phyloP scores from a whole-genome alignment of 2,113 vertebrate species.

The Stigmatopora argus region DNA sequence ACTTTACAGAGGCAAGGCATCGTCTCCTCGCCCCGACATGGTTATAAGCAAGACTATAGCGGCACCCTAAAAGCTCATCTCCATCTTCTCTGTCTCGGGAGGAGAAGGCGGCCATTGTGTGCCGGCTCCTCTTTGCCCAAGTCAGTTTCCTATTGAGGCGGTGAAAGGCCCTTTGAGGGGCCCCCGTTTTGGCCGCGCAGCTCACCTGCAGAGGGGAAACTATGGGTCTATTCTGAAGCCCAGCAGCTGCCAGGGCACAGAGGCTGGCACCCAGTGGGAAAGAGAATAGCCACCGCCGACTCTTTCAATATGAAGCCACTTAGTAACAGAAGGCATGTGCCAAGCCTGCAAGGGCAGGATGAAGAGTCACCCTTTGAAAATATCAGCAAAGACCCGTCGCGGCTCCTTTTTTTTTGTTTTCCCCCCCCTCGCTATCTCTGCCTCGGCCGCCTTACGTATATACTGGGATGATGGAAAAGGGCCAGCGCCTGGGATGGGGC shows the following conservation, averaged over 20 bases:
- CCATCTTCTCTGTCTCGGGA: slow-evolving; percentile 71
- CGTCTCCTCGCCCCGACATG: slow-evolving; percentile 58
- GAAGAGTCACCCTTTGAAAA: slow-evolving; percentile 74
- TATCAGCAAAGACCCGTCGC: slow-evolving; percentile 57
- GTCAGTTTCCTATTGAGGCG: slow-evolving; percentile 76
- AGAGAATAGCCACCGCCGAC: slow-evolving; percentile 73
- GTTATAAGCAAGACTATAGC: slow-evolving; percentile 62
- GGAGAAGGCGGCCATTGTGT: slow-evolving; percentile 77
- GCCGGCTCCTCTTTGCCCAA: slow-evolving; percentile 67
- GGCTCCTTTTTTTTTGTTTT: slow-evolving; percentile 8
- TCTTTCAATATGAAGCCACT: slow-evolving; percentile 80
- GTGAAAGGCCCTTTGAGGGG: slow-evolving; percentile 81
- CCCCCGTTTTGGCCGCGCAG: slow-evolving; percentile 76
- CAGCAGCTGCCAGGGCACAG: slow-evolving; percentile 83
- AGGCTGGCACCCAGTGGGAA: slow-evolving; percentile 77
- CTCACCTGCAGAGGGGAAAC: slow-evolving; percentile 80
- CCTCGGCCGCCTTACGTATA: slow-evolving; percentile 21
- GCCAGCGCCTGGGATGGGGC: neutral
- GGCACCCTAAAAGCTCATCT: slow-evolving; percentile 68
- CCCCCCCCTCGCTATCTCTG: slow-evolving; percentile 5
- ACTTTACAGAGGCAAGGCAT: slow-evolving; percentile 39
- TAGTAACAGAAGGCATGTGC: slow-evolving; percentile 85
- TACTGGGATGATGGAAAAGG: slow-evolving; percentile 1
- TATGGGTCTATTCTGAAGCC: slow-evolving; percentile 72
- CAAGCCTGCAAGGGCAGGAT: slow-evolving; percentile 75